phyloP scores from a whole-genome alignment of 64 coral and sea anemone species.

The Actinia tenebrosa region DNA sequence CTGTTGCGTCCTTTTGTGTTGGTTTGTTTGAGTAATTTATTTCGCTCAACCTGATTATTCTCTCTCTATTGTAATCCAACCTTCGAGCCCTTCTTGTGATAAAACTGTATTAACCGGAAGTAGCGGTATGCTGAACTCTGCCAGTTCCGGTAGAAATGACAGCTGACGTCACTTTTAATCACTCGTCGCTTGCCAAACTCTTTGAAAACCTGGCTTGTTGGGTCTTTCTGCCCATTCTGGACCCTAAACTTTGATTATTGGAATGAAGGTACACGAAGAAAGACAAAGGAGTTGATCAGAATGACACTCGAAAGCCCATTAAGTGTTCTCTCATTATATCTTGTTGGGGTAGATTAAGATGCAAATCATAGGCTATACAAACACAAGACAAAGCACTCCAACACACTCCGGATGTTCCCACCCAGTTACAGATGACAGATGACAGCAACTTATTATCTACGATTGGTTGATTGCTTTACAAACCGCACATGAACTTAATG shows the following conservation, averaged over 20 bases:
- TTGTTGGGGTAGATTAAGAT: conserved; percentile 94
- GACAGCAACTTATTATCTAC: conserved; percentile 73
- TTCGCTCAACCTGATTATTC: conserved; percentile 72
- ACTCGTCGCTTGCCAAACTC: conserved; percentile 15
- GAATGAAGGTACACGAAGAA: background rate
- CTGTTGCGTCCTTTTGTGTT: conserved; percentile 39
- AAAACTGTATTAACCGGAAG: conserved; percentile 86
- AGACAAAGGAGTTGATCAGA: conserved; percentile 5
- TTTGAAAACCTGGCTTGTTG: conserved; percentile 8
- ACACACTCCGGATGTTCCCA: conserved; percentile 91
- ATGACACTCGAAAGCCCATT: conserved; percentile 1
- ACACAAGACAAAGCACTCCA: conserved; percentile 83
- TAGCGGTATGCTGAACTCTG: conserved; percentile 75
- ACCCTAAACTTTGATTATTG: background rate
- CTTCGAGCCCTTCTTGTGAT: conserved; percentile 85
- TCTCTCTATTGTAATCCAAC: conserved; percentile 93
- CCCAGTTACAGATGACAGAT: conserved; percentile 85
- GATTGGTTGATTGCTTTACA: conserved; percentile 71
- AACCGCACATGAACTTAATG: conserved; percentile 74
- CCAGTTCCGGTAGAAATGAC: conserved; percentile 88
- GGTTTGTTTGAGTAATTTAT: conserved; percentile 63
- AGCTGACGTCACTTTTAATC: conserved; percentile 44
- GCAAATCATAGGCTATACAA: conserved; percentile 85
- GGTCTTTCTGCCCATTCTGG: background rate
- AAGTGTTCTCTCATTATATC: conserved; percentile 56